Base-by-base conservation (phyloP, 64 coral and sea anemone species). In the Platygyra sinensis region DNA sequence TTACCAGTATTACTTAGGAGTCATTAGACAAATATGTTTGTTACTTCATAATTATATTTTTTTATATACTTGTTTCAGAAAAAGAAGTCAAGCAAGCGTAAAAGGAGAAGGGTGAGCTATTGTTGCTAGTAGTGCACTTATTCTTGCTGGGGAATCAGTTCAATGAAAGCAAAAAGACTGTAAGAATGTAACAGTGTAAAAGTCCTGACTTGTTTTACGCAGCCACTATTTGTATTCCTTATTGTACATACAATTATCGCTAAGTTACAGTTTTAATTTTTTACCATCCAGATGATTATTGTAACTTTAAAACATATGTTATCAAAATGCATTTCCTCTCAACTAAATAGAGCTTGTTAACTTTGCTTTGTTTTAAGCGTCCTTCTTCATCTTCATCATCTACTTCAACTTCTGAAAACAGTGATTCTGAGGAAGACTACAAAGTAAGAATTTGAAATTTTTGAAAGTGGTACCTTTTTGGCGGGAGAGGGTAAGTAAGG, bases 61-160 rank as follows among this genome's bases (percentile, higher is more conserved):
- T 39, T 39, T 39, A 39, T 39, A 39, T 39, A 39, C 5, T 39
- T 39, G 2, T 73, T 87, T 73, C 72, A 87, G 86, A 87, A 91
- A 82, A 91, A 73, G 20, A 91, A 91, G 73, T 83, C 60, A 62
- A 84, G 80, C 16, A 91, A 91, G 54, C 51, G 60, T 17, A 83
- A 84, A 63, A 90, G 59, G 51, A 91, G 71, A 81, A 90, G 79
- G 79, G 89, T 91, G 89, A 91, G 89, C 25, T 74, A 80, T 60
- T 88, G 54, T 63, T 39, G 18, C 20, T 33, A 14, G 25, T 30
- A 19, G 32, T 82, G 6, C 16, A 71, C 7, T 1, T 71, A 39
- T 8, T 71, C 20, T 71, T 15, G 6, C 19, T 71, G 67, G 38
- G 38, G 38, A 39, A 39, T 39, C 38, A 39, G 38, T 39, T 39